Evolutionary conservation across 2,113 vertebrate genomes (phyloP).

Genomic region (Macrotus californicus): DNA sequence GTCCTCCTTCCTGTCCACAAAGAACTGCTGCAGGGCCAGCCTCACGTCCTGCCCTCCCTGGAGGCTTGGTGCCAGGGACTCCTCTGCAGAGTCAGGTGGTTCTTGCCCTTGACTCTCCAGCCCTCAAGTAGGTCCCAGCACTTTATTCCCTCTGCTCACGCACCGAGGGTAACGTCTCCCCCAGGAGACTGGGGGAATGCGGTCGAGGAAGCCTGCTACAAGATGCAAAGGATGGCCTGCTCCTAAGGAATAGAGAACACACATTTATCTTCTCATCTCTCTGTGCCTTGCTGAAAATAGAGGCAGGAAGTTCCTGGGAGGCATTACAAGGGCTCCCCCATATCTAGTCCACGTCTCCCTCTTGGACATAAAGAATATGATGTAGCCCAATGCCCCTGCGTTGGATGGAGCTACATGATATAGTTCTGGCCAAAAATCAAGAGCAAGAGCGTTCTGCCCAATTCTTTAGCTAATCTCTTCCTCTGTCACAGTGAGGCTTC

Average conservation of each 20-base stretch:
- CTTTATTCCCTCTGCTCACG: neutral
- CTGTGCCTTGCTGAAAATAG: neutral
- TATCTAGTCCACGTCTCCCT: neutral
- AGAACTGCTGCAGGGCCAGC: neutral
- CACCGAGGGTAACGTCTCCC: neutral
- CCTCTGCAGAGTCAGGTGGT: neutral
- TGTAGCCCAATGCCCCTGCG: neutral
- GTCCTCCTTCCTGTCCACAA: neutral
- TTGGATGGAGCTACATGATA: neutral
- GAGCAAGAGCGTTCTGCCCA: neutral
- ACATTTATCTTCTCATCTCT: neutral
- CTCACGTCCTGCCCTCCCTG: neutral
- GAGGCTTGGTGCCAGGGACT: neutral
- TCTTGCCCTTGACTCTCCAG: neutral
- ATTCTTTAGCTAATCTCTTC: neutral
- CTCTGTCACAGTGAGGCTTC: neutral
- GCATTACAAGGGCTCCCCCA: neutral
- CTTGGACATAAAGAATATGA: neutral
- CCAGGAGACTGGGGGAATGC: neutral
- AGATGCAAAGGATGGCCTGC: neutral
- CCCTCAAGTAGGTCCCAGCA: neutral
- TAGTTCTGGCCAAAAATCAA: neutral
- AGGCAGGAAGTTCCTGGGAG: neutral
- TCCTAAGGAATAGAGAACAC: conserved; percentile 15
- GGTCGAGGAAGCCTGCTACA: neutral